These are phyloP conservation scores for Melipona quadrifasciata DNA, from an alignment of 1,140 invertebrate species.

Conservation along the genomic window DNA sequence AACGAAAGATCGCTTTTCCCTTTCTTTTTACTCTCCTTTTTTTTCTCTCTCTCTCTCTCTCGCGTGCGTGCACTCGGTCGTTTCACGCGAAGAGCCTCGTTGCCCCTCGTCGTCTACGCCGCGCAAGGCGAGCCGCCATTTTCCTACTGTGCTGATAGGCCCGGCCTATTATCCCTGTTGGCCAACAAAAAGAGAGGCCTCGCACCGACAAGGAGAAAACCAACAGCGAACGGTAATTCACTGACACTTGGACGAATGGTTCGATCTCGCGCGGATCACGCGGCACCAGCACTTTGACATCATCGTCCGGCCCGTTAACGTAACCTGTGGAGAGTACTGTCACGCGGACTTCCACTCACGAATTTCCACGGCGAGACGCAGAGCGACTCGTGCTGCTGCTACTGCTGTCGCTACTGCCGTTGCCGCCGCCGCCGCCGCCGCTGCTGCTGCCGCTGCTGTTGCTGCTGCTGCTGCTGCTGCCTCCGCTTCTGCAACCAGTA, in stretches of 20 bases:
- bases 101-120: constrained; percentile 50
- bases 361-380: constrained; percentile 40
- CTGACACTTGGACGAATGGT: constrained; percentile 20
- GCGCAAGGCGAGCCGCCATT: constrained; percentile 62
- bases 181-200: constrained; percentile 34
- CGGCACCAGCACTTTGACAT: constrained; percentile 15
- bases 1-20: constrained; percentile 10
- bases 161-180: constrained; percentile 58
- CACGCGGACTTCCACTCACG: constrained; percentile 50
- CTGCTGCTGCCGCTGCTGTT: constrained; percentile 46
- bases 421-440: constrained; percentile 8
- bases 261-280: constrained; percentile 17
- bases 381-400: constrained; percentile 46
- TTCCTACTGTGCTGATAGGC: constrained; percentile 62
- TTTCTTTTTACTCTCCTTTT: too few species aligned
- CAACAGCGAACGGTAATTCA: constrained; percentile 30
- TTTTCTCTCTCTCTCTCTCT: too few species aligned
- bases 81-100: constrained; percentile 24
- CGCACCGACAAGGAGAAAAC: constrained; percentile 24
- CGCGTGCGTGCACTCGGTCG: not conserved
- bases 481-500: constrained; percentile 39
- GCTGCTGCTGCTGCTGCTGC: constrained; percentile 51
- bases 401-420: constrained; percentile 12
- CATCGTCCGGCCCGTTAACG: constrained; percentile 12
- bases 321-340: constrained; percentile 40